Evolutionary conservation across 2,888 invertebrate species (phyloP), one percentile per base, ranked within the genome.

Genomic region (Brachyptera risi): DNA sequence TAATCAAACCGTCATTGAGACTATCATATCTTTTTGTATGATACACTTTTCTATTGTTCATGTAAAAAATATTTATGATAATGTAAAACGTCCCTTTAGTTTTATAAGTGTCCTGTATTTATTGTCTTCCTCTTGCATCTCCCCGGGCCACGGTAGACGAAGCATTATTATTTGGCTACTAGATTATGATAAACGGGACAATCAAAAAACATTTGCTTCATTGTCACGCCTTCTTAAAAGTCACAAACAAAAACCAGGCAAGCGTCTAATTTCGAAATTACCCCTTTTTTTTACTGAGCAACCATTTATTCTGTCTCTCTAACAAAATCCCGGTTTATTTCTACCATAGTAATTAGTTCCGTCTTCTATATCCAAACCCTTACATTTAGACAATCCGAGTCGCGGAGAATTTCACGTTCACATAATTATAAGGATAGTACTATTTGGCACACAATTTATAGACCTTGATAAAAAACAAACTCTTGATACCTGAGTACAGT

Each of bases 1-100:
- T 64, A 64, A 64, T 64, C 64, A 59, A 59, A 49, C 59, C 56
- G 56, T 61, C 59, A 59, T 64, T 59, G 50, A 61, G 59, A 61
- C 38, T 38, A 49, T 37, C 44, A 26, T 23, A 1, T 54, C 27
- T 44, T 44, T 21, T 58, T 37, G 13, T 9, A 21, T 5, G 37
- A 4, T 3, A 54, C 7, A 37, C n/a, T 35, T 54, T 54, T 54
- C 38, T 37, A 24, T 54, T 54, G 54, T 54, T 54, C 31, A 13
- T 7, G 35, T 19, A 23, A 37, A 17, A 35, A 54, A 17, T 54
- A 37, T 54, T 37, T 37, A 54, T 54, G 54, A 37, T 37, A 54
- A 54, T 54, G 35, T 37, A 37, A 37, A 54, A 37, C 54, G 54
- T 17, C 54, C 15, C 17, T 51, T 51, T n/a, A n/a, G n/a, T n/a